Percentiles rank a stretch among this genome's conserved stretches.
Evolutionary conservation across 2,113 vertebrate species (phyloP).

Genomic region (Lamprologus ornatipinnis): DNA sequence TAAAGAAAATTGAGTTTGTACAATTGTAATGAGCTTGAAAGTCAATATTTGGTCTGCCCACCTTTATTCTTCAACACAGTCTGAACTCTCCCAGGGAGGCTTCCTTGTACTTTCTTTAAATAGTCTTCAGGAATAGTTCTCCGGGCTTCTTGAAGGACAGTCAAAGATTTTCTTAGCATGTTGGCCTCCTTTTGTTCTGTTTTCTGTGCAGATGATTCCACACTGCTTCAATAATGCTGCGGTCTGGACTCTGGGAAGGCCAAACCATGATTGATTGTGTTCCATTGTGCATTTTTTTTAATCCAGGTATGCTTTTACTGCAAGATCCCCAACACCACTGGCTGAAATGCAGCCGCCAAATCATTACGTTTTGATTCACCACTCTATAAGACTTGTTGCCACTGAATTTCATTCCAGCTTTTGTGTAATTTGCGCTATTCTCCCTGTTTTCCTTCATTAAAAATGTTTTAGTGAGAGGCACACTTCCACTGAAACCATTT

Average conservation of each 20-base stretch:
- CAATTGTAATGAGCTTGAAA: not conserved
- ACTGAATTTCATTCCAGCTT: not conserved
- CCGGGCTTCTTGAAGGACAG: not conserved
- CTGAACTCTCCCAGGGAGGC: not conserved
- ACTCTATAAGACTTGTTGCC: not conserved
- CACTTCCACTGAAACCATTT: not conserved
- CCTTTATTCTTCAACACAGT: not conserved
- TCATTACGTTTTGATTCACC: not conserved
- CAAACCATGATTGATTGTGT: not conserved
- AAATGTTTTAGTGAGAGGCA: not conserved
- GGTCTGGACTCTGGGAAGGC: not conserved
- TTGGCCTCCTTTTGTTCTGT: not conserved
- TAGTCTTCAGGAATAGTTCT: not conserved
- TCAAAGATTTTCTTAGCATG: not conserved
- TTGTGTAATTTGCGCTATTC: not conserved
- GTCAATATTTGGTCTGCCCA: not conserved
- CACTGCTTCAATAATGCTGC: not conserved
- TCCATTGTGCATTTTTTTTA: not conserved
- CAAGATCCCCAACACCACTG: not conserved
- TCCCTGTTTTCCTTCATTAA: not conserved
- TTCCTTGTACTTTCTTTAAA: not conserved
- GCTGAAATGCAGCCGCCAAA: not conserved
- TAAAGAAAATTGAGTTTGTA: not conserved
- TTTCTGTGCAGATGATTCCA: not conserved
- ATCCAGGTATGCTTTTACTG: not conserved